Evolutionary conservation across 1,140 invertebrate species (phyloP).

Genomic region (Agrypnia vestita): DNA sequence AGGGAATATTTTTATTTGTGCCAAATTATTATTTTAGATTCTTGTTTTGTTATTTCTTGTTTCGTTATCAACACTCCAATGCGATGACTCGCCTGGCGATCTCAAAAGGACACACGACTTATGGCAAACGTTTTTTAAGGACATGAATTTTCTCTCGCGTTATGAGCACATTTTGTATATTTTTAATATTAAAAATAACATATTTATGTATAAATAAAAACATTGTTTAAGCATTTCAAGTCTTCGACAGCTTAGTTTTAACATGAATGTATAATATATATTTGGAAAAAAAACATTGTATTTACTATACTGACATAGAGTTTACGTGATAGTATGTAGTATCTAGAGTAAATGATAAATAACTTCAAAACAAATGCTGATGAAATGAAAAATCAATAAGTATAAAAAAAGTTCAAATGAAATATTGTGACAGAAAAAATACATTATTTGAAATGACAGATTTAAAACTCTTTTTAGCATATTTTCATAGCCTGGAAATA

Average conservation of each 20-base stretch:
- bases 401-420: no score
- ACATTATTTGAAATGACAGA: no score
- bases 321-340: not conserved
- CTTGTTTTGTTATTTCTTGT: conserved; percentile 26
- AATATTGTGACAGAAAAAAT: no score
- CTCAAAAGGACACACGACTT: conserved; percentile 51
- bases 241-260: conserved; percentile 58
- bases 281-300: no score
- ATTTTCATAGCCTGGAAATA: no score
- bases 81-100: conserved; percentile 47
- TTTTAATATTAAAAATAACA: conserved; percentile 58
- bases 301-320: not conserved
- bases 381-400: conserved; percentile 3
- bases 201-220: conserved; percentile 39
- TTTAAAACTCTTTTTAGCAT: no score
- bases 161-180: conserved; percentile 62
- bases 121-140: conserved; percentile 57
- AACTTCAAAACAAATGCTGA: not conserved
- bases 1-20: conserved; percentile 4
- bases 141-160: conserved; percentile 54
- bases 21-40: not conserved
- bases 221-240: conserved; percentile 56
- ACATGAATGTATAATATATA: conserved; percentile 34
- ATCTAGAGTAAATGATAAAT: not conserved
- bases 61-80: conserved; percentile 39